Percentiles rank a stretch among this genome's conserved stretches.
phyloP scores from a whole-genome alignment of 2,113 vertebrate genomes.

The Lota lota region DNA sequence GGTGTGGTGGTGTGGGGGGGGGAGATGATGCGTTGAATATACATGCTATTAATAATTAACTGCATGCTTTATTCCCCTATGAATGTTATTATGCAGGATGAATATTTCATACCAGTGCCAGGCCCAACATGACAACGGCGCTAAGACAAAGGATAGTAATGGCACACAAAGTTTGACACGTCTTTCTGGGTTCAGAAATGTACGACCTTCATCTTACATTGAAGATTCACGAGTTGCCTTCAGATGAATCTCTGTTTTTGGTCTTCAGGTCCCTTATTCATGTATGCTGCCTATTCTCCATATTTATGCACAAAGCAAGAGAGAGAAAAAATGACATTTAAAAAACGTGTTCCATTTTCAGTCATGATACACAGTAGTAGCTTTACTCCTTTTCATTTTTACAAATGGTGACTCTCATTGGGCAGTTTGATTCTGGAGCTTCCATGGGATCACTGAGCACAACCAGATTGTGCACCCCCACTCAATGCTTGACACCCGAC shows the following conservation, averaged over 20 bases:
- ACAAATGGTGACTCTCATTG: no score
- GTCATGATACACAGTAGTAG: constrained; percentile 27
- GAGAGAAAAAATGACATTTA: background rate
- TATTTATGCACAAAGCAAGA: constrained; percentile 37
- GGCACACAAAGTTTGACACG: constrained; percentile 72
- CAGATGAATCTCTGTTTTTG: constrained; percentile 64
- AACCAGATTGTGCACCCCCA: no score
- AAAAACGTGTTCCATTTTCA: constrained; percentile 42
- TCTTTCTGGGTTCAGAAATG: constrained; percentile 68
- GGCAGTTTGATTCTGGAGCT: no score
- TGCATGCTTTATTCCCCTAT: constrained; percentile 76
- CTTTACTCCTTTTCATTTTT: background rate
- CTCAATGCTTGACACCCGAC: no score
- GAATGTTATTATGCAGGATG: constrained; percentile 79
- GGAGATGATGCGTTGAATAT: constrained; percentile 74
- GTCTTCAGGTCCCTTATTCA: constrained; percentile 54
- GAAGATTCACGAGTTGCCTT: constrained; percentile 61
- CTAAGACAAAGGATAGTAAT: constrained; percentile 77
- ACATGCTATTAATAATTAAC: constrained; percentile 79
- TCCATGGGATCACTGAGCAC: no score
- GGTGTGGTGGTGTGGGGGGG: background rate
- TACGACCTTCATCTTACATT: constrained; percentile 69
- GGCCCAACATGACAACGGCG: constrained; percentile 72
- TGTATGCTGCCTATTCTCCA: constrained; percentile 52
- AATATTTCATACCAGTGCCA: constrained; percentile 77